Base-by-base conservation (phyloP, 1,140 invertebrate species). In the Pseudomyrmex sp. region DNA sequence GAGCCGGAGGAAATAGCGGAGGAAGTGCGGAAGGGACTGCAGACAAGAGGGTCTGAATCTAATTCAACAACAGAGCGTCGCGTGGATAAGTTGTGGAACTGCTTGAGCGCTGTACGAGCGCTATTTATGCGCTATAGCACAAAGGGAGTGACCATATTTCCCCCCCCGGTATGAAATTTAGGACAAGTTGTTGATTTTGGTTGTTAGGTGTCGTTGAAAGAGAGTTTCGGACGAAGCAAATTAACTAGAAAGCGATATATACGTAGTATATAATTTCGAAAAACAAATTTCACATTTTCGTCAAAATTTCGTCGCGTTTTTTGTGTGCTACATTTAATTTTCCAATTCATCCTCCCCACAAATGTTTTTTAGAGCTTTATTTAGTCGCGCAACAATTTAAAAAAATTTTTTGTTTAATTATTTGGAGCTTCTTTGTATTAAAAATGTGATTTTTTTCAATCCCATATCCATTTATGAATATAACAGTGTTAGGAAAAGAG, bases 21-120 rank as follows among this genome's bases (percentile, higher is more conserved):
- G 68, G 68, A 52, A 13, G 52, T 15, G 35, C 65, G 35, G 52
- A 35, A 35, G 35, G 52, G 65, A 77, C 26, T 59, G 35, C 13
- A 68, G 65, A 20, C 35, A 61, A 56, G 35, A n/a, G 50, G 75
- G 44, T 79, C 65, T 62, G 59, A 56, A 73, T 65, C 58, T 82
- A 74, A 82, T 82, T 82, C 69, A 54, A 35, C 35, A 62, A 61
- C 18, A 54, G 79, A 74, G 18, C 69, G 79, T 56, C 79, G 61
- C 9, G 61, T n/a, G 46, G 74, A 76, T 65, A 66, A 54, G 59
- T 76, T 76, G 2, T 35, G 35, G 5, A 69, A 50, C 20, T 23
- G 68, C 20, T 58, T 59, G 75, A 35, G 35, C 72, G 44, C 35
- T 35, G 4, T 35, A 12, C 72, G 62, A 54, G 75, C 18, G 20